Evolutionary conservation across 2,888 invertebrate genomes (phyloP).

Genomic region (Notodonta ziczac): DNA sequence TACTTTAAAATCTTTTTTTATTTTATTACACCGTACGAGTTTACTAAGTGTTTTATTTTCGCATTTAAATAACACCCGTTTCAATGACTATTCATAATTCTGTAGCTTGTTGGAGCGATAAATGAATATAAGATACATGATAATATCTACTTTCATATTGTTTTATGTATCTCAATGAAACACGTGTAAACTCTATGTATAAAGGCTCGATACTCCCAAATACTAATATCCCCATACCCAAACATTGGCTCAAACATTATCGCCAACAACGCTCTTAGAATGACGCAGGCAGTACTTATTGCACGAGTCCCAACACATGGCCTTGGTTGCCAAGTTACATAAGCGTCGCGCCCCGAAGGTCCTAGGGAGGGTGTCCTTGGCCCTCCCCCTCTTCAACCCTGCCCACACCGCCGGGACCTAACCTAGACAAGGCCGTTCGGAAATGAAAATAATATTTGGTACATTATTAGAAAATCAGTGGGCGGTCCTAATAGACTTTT

Average conservation of each 20-base stretch:
- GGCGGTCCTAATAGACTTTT: conserved; percentile 33
- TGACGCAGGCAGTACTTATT: conserved; percentile 26
- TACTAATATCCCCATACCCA: background rate
- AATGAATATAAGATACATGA: no score
- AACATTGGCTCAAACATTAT: conserved; percentile 17
- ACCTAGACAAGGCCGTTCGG: conserved; percentile 55
- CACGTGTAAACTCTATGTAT: no score
- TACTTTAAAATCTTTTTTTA: no score
- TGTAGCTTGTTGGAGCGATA: no score
- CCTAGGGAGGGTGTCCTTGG: conserved; percentile 59
- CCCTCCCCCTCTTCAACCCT: conserved; percentile 34
- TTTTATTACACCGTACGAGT: no score
- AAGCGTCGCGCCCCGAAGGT: conserved; percentile 71
- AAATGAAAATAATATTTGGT: conserved; percentile 56
- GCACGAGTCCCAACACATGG: conserved; percentile 50
- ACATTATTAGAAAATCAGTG: conserved; percentile 49
- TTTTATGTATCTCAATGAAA: no score
- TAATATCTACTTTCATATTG: no score
- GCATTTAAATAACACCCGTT: no score
- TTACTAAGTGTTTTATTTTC: no score
- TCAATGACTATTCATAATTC: no score
- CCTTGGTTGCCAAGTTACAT: conserved; percentile 67
- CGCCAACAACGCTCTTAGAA: conserved; percentile 7
- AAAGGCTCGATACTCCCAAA: no score
- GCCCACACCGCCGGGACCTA: conserved; percentile 40